Evolutionary conservation across 2,113 vertebrate species (phyloP).

Genomic region (Pagrus major): DNA sequence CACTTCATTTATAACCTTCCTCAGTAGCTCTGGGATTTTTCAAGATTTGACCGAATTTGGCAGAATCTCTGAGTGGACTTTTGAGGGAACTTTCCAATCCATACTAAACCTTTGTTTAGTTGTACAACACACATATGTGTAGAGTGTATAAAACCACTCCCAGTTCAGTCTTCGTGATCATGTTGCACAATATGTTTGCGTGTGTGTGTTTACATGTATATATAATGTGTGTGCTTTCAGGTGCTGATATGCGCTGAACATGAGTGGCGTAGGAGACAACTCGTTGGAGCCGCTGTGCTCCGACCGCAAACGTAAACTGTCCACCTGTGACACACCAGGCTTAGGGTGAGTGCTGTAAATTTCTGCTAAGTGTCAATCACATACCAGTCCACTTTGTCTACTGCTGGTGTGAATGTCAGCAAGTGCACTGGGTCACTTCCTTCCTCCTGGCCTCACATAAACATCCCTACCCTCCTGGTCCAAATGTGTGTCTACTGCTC

Average conservation of each 20-base stretch:
- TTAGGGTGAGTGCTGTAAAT: constrained; percentile 84
- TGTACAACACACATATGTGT: constrained; percentile 1
- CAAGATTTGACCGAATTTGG: constrained; percentile 24
- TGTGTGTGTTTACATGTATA: background rate
- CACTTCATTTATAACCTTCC: constrained; percentile 35
- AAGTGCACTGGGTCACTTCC: constrained; percentile 2
- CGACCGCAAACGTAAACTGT: constrained; percentile 94
- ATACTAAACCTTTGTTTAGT: constrained; percentile 20
- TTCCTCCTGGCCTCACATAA: background rate
- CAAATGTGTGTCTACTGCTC: constrained; percentile 8
- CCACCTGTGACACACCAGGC: constrained; percentile 92
- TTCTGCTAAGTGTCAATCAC: background rate
- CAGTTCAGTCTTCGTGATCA: constrained; percentile 2
- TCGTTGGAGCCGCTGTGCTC: constrained; percentile 90
- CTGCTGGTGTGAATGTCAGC: constrained; percentile 4
- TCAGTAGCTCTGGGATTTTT: constrained; percentile 16
- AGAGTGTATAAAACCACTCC: background rate
- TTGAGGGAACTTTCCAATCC: background rate
- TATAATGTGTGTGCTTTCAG: constrained; percentile 76
- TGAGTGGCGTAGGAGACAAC: constrained; percentile 96
- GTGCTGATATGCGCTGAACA: constrained; percentile 92
- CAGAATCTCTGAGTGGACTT: constrained; percentile 9
- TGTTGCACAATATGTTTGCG: background rate
- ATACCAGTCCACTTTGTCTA: background rate
- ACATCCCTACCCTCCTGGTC: background rate